Percentiles rank a stretch among this genome's conserved stretches.
These are phyloP conservation scores for Nomada fucata DNA, from an alignment of 2,888 invertebrate genomes.

Conservation along the genomic window DNA sequence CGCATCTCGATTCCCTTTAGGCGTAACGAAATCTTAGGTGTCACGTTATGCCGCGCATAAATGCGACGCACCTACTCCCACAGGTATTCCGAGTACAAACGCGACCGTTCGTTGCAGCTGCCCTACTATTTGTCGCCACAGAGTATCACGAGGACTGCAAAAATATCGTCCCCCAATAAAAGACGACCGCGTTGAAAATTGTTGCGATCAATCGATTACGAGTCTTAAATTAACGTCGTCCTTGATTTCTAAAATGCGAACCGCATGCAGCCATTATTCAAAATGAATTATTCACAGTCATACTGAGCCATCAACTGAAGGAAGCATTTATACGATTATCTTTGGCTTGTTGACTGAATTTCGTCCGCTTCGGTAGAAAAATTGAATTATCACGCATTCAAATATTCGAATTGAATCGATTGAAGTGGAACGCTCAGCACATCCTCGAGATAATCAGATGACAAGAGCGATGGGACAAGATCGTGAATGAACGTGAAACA, in stretches of 20 bases:
- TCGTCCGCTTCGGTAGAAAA: too few relatives aligned
- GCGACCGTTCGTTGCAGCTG: neutral
- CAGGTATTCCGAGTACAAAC: neutral
- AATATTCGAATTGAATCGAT: too few relatives aligned
- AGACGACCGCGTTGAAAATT: slow-evolving; percentile 15
- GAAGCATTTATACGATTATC: too few relatives aligned
- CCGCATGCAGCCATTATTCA: neutral
- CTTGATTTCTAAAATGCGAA: neutral
- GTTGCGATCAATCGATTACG: neutral
- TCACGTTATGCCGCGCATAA: neutral
- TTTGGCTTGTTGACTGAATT: too few relatives aligned
- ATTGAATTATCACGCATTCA: too few relatives aligned
- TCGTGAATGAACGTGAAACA: neutral
- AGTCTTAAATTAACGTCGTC: slow-evolving; percentile 2
- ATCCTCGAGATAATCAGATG: neutral
- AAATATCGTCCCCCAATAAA: slow-evolving; percentile 12
- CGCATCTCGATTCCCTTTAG: too few relatives aligned
- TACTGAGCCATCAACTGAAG: too few relatives aligned
- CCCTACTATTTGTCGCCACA: neutral
- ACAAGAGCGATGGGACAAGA: neutral
- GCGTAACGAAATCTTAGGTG: neutral
- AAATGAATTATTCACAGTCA: too few relatives aligned
- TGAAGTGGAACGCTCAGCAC: too few relatives aligned
- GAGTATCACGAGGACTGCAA: neutral
- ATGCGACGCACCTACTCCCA: neutral